Percentiles rank a stretch among this genome's conserved stretches.
Conservation (phyloP, 2,113 vertebrate species). For the Myocastor coypus region DNA sequence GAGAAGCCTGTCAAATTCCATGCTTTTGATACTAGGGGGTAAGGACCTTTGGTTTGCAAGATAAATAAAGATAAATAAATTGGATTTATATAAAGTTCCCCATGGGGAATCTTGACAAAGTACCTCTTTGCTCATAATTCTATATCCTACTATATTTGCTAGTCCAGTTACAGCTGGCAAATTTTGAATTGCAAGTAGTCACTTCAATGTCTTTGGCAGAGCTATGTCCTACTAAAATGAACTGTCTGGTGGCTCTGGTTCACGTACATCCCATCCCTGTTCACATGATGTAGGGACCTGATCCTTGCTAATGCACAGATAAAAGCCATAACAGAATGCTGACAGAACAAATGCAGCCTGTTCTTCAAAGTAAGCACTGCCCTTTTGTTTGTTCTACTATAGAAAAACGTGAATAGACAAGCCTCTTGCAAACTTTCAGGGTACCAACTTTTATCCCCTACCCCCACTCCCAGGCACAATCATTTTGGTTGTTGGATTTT, state of each 20-base stretch:
- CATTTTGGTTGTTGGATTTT: constrained; percentile 85
- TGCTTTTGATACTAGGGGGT: neutral
- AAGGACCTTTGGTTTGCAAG: constrained; percentile 38
- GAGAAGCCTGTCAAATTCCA: neutral
- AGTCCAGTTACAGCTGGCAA: constrained; percentile 47
- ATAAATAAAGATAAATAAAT: constrained; percentile 26
- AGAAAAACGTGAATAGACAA: constrained; percentile 88
- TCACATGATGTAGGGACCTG: constrained; percentile 71
- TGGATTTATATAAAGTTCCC: constrained; percentile 27
- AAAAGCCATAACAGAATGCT: constrained; percentile 84
- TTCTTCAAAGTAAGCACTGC: constrained; percentile 84
- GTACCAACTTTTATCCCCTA: constrained; percentile 82
- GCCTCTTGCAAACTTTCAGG: constrained; percentile 86
- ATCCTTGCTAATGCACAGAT: constrained; percentile 84
- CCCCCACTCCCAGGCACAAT: constrained; percentile 84
- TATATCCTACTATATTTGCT: neutral
- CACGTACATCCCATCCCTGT: constrained; percentile 62
- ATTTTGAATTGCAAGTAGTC: constrained; percentile 36
- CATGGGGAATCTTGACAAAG: constrained; percentile 44
- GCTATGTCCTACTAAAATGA: constrained; percentile 41
- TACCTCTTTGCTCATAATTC: constrained; percentile 27
- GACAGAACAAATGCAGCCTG: constrained; percentile 84
- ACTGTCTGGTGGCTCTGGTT: constrained; percentile 59
- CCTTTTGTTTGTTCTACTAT: constrained; percentile 88
- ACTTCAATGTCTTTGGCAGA: constrained; percentile 68